Conservation (phyloP, 35 echinoderm and acorn worm genomes). For the Apostichopus parvimensis region DNA sequence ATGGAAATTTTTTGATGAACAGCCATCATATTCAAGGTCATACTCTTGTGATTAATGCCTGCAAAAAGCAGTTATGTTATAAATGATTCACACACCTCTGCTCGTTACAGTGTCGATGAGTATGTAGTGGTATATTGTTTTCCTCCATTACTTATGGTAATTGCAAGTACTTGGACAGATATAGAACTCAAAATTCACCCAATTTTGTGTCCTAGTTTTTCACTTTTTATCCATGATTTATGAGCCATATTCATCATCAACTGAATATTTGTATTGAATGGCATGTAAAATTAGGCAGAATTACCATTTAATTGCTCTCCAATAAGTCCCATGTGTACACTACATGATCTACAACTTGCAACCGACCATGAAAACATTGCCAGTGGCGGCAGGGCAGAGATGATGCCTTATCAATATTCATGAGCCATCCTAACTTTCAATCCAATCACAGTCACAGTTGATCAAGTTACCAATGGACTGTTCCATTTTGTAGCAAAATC, state of each 20-base stretch:
- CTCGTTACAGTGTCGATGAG: too few species aligned
- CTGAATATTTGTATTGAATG: constrained; percentile 8
- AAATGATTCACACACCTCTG: neutral
- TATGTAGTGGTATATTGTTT: neutral
- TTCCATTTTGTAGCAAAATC: constrained; percentile 11
- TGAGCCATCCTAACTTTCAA: constrained; percentile 36
- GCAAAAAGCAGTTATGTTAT: neutral
- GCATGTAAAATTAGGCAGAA: constrained; percentile 25
- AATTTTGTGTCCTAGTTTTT: constrained; percentile 55
- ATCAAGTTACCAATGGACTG: constrained; percentile 52
- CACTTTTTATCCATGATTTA: constrained; percentile 16
- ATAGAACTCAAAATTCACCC: neutral
- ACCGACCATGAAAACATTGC: constrained; percentile 48
- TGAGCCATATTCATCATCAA: constrained; percentile 33
- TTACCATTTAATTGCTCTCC: constrained; percentile 50
- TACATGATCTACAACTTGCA: constrained; percentile 48
- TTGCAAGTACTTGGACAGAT: neutral
- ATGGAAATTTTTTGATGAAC: neutral
- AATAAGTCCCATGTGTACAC: constrained; percentile 47
- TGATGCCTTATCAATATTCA: constrained; percentile 27
- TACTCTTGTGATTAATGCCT: neutral
- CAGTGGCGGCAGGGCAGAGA: neutral
- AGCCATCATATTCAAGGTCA: neutral
- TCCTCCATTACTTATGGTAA: constrained; percentile 18
- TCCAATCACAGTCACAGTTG: constrained; percentile 56